Evolutionary conservation across 2,113 vertebrate species (phyloP).

Genomic region (Rhinopomastus cyanomelas): DNA sequence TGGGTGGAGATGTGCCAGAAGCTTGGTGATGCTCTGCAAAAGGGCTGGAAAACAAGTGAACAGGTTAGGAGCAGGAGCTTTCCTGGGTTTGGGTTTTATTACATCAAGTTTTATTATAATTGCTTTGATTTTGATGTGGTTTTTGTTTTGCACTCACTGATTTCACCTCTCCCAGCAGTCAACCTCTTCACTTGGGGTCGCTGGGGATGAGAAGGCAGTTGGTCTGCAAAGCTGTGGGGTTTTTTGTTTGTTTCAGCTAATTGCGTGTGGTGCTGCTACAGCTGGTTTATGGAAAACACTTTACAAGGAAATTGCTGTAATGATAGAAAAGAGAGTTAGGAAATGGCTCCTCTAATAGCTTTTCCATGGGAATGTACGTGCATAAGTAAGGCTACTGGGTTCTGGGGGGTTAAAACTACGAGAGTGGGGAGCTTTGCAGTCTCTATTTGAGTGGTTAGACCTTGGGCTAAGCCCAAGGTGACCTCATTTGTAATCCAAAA

Average conservation of each 20-base stretch:
- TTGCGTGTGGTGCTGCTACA: rapidly evolving
- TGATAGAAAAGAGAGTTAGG: not conserved
- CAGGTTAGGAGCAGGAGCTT: not conserved
- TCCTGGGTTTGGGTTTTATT: not conserved
- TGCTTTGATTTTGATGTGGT: not conserved
- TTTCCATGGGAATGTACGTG: not conserved
- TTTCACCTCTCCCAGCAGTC: not conserved
- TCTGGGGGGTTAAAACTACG: not conserved
- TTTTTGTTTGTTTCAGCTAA: not conserved
- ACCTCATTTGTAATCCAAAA: not conserved
- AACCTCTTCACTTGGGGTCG: rapidly evolving
- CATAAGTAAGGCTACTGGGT: not conserved
- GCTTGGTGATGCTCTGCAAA: not conserved
- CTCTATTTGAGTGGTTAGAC: not conserved
- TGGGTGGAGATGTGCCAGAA: not conserved
- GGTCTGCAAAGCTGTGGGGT: not conserved
- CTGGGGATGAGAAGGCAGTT: not conserved
- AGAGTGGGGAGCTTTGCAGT: not conserved
- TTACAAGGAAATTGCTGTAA: not conserved
- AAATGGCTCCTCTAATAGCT: not conserved
- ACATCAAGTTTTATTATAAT: not conserved
- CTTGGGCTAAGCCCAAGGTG: not conserved
- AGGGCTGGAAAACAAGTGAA: not conserved
- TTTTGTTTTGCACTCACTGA: not conserved
- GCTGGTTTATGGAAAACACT: not conserved